Evolutionary conservation across 2,797 vertebrate species (phyloP).

Genomic region (Pachyuromys duprasi): DNA sequence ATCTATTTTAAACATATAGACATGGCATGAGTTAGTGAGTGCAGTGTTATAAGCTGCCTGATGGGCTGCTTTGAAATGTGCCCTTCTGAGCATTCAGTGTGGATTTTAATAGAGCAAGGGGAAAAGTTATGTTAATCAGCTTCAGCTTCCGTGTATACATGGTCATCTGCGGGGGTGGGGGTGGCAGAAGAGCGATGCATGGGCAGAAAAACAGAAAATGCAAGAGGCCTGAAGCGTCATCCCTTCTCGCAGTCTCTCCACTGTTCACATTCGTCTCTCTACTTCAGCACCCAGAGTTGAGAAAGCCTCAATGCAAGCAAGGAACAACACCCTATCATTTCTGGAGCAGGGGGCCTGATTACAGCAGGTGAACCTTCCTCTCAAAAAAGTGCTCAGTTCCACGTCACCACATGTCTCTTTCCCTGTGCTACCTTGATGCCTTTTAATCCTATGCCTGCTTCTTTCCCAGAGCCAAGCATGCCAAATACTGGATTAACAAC

Average conservation of each 20-base stretch:
- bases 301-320: not conserved
- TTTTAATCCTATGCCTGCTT: not conserved
- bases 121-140: slow-evolving; percentile 71
- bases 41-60: slow-evolving; percentile 56
- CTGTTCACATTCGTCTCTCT: accelerated
- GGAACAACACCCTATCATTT: not conserved
- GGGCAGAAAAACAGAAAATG: not conserved
- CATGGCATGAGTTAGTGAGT: slow-evolving; percentile 12
- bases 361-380: not conserved
- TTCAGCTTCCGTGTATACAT: slow-evolving; percentile 45
- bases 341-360: not conserved
- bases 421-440: not conserved
- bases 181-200: not conserved
- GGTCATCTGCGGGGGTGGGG: not conserved
- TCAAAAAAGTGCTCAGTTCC: not conserved
- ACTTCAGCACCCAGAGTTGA: not conserved
- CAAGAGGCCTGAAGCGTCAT: not conserved
- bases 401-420: not conserved
- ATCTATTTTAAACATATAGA: slow-evolving; percentile 56
- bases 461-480: not conserved
- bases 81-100: slow-evolving; percentile 64
- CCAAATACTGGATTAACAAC: not conserved
- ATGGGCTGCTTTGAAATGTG: slow-evolving; percentile 65
- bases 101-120: slow-evolving; percentile 75
- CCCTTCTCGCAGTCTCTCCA: not conserved